Base-by-base conservation (phyloP, 2,888 invertebrate species). In the Portevinia maculata region DNA sequence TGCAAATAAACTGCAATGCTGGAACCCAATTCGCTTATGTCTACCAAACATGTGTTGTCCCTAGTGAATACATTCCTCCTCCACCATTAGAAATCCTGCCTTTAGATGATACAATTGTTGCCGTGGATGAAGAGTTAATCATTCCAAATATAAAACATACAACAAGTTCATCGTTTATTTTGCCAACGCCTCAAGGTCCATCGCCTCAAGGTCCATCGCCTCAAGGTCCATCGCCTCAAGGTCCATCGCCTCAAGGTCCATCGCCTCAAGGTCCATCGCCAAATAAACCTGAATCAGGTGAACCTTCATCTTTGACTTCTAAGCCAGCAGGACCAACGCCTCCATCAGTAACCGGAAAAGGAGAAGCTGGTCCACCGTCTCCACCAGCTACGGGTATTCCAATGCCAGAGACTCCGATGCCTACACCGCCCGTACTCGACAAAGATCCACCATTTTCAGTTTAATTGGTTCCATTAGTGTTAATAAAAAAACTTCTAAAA, bases 21-120 rank as follows among this genome's bases (percentile, higher is more conserved):
- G 90, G 89, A 1, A 87, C 88, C 67, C 76, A 88, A 1, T 90
- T 90, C 84, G 86, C 88, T 41, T 90, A 88, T 60, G 88, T 88
- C 17, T 86, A 89, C 64, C 90, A 90, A 84, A 74, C 86, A 32
- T 90, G 90, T 74, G 85, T 87, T 32, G 3, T 84, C 0, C 87
- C 89, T 3, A 83, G 87, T 2, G 78, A 85, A 48, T 89, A 87
- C 78, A 87, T 90, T 57, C 89, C 90, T 11, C 86, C 89, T 11
- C 89, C 90, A 2, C 78, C 87, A 15, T 62, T 87, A 62, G 85
- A 85, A n/a, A 32, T 65, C n/a, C 81, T 89, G 79, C 89, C 90
- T 57, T 87, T 87, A 8, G 86, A 86, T 21, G 0, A 8, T 7
- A 41, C 37, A 3, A 1, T 15, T 11, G 7, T 6, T n/a, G 15